A percentile compares a stretch with the other conserved stretches of the same genome.
These are phyloP conservation scores for Myrmophylax atrothorax DNA, from an alignment of 2,113 vertebrate genomes.

Conservation along the genomic window DNA sequence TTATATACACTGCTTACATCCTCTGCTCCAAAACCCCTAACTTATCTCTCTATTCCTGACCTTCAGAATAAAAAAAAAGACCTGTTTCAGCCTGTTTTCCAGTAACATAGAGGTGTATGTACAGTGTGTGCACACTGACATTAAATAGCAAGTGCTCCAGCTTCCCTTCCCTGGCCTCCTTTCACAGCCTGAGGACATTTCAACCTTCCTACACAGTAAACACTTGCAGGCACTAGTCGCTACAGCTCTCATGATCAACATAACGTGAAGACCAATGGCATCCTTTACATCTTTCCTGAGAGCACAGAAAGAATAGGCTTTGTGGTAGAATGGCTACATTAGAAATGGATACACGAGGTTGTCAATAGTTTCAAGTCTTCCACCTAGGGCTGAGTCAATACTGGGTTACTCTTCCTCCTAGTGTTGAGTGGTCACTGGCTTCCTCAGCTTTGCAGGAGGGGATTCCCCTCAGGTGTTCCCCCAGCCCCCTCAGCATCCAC, in stretches of 20 bases:
- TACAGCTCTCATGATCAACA: neutral
- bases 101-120: neutral
- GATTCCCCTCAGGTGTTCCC: fast-evolving
- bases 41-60: neutral
- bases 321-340: neutral
- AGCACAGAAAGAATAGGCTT: neutral
- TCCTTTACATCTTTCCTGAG: fast-evolving
- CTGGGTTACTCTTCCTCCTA: neutral
- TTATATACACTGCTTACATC: neutral
- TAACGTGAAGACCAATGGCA: neutral
- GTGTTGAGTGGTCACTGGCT: neutral
- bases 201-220: neutral
- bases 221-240: neutral
- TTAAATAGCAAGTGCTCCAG: neutral
- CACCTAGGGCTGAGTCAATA: neutral
- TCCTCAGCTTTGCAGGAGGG: neutral
- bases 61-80: neutral
- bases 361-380: neutral
- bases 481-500: neutral
- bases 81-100: neutral
- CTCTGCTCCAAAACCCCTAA: neutral
- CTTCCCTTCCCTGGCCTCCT: neutral
- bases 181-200: neutral
- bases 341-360: neutral
- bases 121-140: neutral